phyloP scores from a whole-genome alignment of 1,140 invertebrate species.

The Belonocnema kinseyi region DNA sequence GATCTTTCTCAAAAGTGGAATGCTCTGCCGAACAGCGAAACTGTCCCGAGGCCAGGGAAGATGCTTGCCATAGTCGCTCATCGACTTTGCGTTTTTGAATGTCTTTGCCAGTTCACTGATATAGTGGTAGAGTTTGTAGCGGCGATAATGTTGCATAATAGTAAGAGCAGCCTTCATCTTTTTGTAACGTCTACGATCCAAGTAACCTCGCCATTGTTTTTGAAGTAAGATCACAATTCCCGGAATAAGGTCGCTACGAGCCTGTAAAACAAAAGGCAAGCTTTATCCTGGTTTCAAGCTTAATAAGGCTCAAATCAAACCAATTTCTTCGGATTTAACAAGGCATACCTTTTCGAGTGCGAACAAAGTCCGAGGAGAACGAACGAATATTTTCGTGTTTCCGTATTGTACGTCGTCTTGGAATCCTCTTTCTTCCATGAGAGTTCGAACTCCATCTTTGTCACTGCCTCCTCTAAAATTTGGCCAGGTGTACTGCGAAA shows the following conservation, averaged over 20 bases:
- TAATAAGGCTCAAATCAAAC: constrained; percentile 14
- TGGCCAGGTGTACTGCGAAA: constrained; percentile 95
- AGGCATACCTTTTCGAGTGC: constrained; percentile 84
- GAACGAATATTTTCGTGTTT: constrained; percentile 96
- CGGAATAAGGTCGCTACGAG: constrained; percentile 88
- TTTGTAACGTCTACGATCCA: constrained; percentile 87
- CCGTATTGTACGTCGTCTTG: constrained; percentile 93
- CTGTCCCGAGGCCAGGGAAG: constrained; percentile 89
- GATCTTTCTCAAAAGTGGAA: constrained; percentile 79
- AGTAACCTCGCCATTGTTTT: constrained; percentile 92
- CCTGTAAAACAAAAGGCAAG: constrained; percentile 60
- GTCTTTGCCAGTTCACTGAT: constrained; percentile 81
- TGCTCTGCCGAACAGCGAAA: constrained; percentile 78
- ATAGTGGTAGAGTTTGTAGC: constrained; percentile 90
- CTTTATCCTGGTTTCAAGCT: neutral
- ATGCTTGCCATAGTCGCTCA: constrained; percentile 86
- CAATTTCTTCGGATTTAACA: neutral
- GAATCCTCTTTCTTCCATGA: constrained; percentile 88
- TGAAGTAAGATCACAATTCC: constrained; percentile 94
- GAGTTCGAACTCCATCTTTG: constrained; percentile 88
- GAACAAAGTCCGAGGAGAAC: constrained; percentile 92
- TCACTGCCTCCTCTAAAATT: constrained; percentile 87
- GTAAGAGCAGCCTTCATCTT: constrained; percentile 89
- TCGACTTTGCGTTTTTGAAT: constrained; percentile 78
- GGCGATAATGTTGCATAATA: constrained; percentile 90